phyloP scores from a whole-genome alignment of 2,113 vertebrate genomes.

The Podarcis raffonei region DNA sequence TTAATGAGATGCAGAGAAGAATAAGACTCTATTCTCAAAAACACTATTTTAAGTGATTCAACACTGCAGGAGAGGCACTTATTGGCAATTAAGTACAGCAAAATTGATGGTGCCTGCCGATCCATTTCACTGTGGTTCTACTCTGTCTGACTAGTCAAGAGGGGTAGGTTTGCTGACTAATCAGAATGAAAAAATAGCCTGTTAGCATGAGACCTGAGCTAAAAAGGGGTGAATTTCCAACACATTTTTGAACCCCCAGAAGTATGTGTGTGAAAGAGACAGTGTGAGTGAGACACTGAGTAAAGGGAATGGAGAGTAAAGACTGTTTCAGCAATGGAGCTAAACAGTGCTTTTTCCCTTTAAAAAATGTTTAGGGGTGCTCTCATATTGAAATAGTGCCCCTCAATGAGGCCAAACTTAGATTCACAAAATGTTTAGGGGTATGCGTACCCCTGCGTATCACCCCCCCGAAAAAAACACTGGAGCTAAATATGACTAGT shows the following conservation, averaged over 20 bases:
- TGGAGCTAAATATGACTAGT: too few species aligned
- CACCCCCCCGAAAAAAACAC: too few species aligned
- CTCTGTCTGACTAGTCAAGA: too few species aligned
- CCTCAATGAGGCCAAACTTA: too few species aligned
- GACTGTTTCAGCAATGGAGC: too few species aligned
- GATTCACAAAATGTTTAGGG: too few species aligned
- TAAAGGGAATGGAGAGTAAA: too few species aligned
- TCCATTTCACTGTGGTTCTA: background rate
- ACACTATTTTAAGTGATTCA: background rate
- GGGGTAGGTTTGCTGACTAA: background rate
- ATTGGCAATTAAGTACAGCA: slow-evolving; percentile 8
- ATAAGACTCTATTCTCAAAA: background rate
- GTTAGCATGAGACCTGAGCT: background rate
- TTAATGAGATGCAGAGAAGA: slow-evolving; percentile 51
- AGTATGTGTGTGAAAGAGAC: background rate
- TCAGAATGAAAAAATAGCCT: background rate
- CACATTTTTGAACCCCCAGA: background rate
- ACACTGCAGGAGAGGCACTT: background rate
- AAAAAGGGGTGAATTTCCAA: background rate
- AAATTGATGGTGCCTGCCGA: slow-evolving; percentile 3
- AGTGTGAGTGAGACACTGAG: too few species aligned
- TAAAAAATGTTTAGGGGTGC: too few species aligned
- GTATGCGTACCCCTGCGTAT: too few species aligned
- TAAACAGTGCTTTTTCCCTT: too few species aligned
- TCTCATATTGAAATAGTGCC: too few species aligned